Evolutionary conservation across 2,888 invertebrate species (phyloP).

Genomic region (Nipponacmea schrenckii): DNA sequence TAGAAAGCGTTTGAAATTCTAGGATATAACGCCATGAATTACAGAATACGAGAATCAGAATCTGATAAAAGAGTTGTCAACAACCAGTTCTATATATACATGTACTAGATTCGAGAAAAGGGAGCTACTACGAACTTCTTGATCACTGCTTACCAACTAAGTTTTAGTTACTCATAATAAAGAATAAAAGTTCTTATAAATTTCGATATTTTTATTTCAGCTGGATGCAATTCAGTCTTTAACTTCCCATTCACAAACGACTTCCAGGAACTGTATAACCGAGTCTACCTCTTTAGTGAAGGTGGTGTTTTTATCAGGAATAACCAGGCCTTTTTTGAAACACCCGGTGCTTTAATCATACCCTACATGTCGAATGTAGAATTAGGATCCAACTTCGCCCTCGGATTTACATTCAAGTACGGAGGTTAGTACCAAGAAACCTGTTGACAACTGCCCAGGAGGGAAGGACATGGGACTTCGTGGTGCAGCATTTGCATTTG

Average conservation of each 20-base stretch:
- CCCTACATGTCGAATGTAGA: slow-evolving; percentile 46
- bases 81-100: too few species aligned
- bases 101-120: too few species aligned
- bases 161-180: too few species aligned
- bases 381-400: slow-evolving; percentile 39
- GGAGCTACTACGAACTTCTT: too few species aligned
- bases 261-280: slow-evolving; percentile 43
- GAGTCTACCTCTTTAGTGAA: slow-evolving; percentile 38
- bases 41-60: too few species aligned
- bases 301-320: slow-evolving; percentile 38
- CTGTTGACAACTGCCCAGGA: slow-evolving; percentile 40
- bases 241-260: slow-evolving; percentile 43
- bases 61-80: too few species aligned
- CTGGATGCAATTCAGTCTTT: slow-evolving; percentile 33
- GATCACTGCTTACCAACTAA: too few species aligned
- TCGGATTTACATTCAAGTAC: slow-evolving; percentile 44
- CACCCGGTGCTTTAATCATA: slow-evolving; percentile 40
- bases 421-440: slow-evolving; percentile 23
- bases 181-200: too few species aligned
- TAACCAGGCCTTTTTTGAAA: slow-evolving; percentile 40
- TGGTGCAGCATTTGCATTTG: too few species aligned
- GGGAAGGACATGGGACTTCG: too few species aligned
- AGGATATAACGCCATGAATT: too few species aligned
- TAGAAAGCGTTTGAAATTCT: not conserved
- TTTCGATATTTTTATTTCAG: too few species aligned